These are phyloP conservation scores for Haemorhous mexicanus DNA, from an alignment of 2,113 vertebrate species.

Conservation along the genomic window DNA sequence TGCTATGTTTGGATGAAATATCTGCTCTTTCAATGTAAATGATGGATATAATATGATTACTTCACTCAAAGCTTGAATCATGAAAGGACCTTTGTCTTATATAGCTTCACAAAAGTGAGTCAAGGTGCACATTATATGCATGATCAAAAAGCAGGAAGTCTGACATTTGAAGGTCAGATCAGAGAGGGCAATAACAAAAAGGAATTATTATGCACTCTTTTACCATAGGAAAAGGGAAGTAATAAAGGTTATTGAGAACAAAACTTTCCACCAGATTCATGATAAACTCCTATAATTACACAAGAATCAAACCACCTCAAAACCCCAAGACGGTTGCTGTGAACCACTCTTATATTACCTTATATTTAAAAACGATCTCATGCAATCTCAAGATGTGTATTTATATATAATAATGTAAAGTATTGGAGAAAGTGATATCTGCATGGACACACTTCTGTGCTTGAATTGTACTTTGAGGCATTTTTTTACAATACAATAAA, in stretches of 20 bases:
- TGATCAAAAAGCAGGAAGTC: slow-evolving; percentile 50
- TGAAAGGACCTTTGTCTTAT: slow-evolving; percentile 31
- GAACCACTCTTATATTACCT: neutral
- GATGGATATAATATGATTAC: slow-evolving; percentile 21
- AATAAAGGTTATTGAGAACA: neutral
- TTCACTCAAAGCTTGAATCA: slow-evolving; percentile 34
- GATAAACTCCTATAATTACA: slow-evolving; percentile 25
- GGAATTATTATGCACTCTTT: slow-evolving; percentile 52
- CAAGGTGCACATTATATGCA: slow-evolving; percentile 37
- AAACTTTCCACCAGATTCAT: slow-evolving; percentile 20
- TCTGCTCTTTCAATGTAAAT: slow-evolving; percentile 4
- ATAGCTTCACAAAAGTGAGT: slow-evolving; percentile 28
- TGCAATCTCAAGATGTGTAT: neutral
- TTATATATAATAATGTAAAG: neutral
- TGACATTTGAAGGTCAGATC: slow-evolving; percentile 72
- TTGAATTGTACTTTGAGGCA: neutral
- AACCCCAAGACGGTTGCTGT: neutral
- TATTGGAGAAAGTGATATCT: neutral
- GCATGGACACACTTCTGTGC: neutral
- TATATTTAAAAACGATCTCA: slow-evolving; percentile 25
- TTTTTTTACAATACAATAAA: neutral
- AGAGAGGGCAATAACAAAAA: slow-evolving; percentile 42
- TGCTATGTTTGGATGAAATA: neutral
- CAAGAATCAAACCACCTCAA: neutral
- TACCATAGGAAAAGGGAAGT: neutral